Evolutionary conservation across 2,888 invertebrate species (phyloP).

Genomic region (Lydus trimaculatus): DNA sequence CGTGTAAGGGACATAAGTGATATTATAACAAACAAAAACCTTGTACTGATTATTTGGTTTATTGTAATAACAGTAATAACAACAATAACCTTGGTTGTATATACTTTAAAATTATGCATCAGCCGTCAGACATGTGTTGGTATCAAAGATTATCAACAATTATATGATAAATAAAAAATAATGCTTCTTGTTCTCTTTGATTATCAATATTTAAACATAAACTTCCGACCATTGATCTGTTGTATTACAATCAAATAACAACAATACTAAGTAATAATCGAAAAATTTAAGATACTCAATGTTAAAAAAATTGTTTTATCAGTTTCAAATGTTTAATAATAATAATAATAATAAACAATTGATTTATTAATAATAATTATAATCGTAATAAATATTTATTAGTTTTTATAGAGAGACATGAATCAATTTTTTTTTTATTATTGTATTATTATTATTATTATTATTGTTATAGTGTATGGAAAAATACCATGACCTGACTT

Average conservation of each 20-base stretch:
- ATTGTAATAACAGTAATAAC: neutral
- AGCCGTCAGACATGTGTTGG: no score
- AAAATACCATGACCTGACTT: conserved; percentile 24
- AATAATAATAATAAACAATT: neutral
- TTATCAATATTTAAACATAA: neutral
- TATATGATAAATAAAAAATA: neutral
- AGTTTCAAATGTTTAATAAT: neutral
- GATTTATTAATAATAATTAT: neutral
- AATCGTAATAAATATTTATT: neutral
- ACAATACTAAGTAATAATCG: neutral
- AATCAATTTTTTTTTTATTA: neutral
- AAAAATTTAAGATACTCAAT: neutral
- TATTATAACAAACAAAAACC: no score
- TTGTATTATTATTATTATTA: neutral
- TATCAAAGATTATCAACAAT: neutral
- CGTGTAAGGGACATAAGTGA: no score
- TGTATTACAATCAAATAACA: neutral
- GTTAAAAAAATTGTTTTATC: neutral
- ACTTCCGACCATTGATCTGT: neutral
- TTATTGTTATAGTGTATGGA: neutral
- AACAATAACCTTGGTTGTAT: neutral
- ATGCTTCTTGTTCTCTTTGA: neutral
- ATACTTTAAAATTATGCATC: no score
- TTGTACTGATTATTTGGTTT: neutral
- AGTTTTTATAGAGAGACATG: neutral